A percentile compares a stretch with the other conserved stretches of the same genome.
These are phyloP conservation scores for Siniperca undulata DNA, from an alignment of 2,797 vertebrate genomes.

Conservation along the genomic window DNA sequence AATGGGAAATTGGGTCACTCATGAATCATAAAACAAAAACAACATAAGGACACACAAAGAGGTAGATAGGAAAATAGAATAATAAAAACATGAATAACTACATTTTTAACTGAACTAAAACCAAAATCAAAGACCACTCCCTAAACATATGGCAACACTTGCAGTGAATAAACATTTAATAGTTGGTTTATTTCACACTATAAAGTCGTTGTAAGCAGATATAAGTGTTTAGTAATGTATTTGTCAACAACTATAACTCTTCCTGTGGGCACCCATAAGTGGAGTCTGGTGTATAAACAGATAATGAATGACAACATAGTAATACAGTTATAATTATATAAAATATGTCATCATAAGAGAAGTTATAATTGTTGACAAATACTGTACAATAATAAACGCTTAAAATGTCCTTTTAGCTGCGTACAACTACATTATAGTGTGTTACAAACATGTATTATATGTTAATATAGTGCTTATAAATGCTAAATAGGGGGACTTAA, in stretches of 20 bases:
- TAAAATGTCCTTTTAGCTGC: background rate
- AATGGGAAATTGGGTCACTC: background rate
- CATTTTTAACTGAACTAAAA: background rate
- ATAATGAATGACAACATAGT: background rate
- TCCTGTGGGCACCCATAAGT: background rate
- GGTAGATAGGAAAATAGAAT: background rate
- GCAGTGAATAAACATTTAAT: background rate
- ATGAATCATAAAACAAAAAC: background rate
- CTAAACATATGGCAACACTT: background rate
- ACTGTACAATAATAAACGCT: background rate
- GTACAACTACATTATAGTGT: background rate
- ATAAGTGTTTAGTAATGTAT: background rate
- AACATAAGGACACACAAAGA: background rate
- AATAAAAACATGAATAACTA: background rate
- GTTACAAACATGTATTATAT: background rate
- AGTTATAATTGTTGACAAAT: background rate
- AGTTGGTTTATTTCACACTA: background rate
- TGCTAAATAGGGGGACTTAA: background rate
- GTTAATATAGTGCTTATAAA: background rate
- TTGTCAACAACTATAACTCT: background rate
- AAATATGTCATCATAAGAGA: background rate
- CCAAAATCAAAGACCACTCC: background rate
- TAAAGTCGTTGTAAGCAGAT: background rate
- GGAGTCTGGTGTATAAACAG: background rate
- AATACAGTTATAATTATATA: background rate